These are phyloP conservation scores for Hydrolagus colliei DNA, from an alignment of 2,797 vertebrate species.

Conservation along the genomic window DNA sequence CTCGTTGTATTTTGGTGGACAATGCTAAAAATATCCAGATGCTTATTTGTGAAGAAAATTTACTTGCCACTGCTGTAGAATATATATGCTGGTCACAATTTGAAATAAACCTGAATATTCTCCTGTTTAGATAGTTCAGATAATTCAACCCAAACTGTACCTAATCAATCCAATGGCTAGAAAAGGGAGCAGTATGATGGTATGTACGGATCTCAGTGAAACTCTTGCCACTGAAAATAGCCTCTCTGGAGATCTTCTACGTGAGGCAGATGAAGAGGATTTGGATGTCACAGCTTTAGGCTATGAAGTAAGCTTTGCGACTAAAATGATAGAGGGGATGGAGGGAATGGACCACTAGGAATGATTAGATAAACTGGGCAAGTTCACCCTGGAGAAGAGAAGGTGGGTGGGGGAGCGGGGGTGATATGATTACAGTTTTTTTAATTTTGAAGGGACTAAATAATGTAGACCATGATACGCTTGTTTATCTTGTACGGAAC, in stretches of 20 bases:
- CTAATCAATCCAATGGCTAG: constrained; percentile 56
- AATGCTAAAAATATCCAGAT: no score
- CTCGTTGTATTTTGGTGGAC: no score
- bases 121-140: constrained; percentile 64
- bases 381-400: neutral
- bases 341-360: no score
- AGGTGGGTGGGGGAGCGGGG: no score
- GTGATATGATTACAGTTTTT: no score
- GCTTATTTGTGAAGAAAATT: neutral
- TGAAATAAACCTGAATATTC: neutral
- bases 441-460: no score
- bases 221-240: constrained; percentile 51
- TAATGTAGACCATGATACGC: no score
- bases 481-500: no score
- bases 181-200: constrained; percentile 53
- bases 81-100: neutral
- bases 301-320: constrained; percentile 58
- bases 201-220: constrained; percentile 46
- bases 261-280: constrained; percentile 60
- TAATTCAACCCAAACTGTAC: constrained; percentile 58
- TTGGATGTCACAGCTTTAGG: constrained; percentile 70
- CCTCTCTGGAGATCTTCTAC: constrained; percentile 54
- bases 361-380: no score
- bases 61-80: neutral
- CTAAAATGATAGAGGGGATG: neutral